Percentiles rank a stretch among this genome's conserved stretches.
Evolutionary conservation across 92 coral and sea anemone genomes (phyloP).

Genomic region (Epizoanthus illoricatus): DNA sequence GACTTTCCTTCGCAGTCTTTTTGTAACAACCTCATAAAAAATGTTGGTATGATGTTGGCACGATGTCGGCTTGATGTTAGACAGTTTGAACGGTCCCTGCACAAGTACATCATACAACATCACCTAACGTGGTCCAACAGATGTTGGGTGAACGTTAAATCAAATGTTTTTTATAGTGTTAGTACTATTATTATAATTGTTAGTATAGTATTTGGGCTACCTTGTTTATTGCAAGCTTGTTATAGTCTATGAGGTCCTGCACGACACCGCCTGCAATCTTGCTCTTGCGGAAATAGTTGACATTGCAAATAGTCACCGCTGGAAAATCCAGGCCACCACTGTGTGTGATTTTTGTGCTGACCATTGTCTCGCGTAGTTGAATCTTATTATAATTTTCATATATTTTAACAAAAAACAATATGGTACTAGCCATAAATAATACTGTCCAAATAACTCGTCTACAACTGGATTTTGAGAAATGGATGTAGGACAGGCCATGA

Average conservation of each 20-base stretch:
- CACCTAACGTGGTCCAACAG: too few relatives aligned
- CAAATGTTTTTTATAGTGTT: not conserved
- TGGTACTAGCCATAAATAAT: not conserved
- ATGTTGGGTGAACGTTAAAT: not conserved
- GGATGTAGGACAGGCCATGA: conserved; percentile 28
- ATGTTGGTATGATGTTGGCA: too few relatives aligned
- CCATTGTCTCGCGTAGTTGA: not conserved
- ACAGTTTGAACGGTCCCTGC: too few relatives aligned
- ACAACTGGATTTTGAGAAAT: not conserved
- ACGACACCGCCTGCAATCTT: not conserved
- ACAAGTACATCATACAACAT: too few relatives aligned
- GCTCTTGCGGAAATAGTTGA: conserved; percentile 16
- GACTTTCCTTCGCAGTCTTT: too few relatives aligned
- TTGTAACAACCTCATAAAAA: too few relatives aligned
- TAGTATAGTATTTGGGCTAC: not conserved
- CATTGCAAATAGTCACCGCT: conserved; percentile 18
- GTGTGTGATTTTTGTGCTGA: not conserved
- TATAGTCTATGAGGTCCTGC: not conserved
- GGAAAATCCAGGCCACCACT: conserved; percentile 11
- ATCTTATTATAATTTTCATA: not conserved
- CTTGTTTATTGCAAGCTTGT: not conserved
- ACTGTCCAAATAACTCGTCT: not conserved
- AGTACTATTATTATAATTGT: not conserved
- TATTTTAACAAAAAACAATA: too few relatives aligned
- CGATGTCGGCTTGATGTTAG: too few relatives aligned